Evolutionary conservation across 2,113 vertebrate genomes (phyloP), one percentile per base, ranked within the genome.

Genomic region (Semnopithecus entellus): DNA sequence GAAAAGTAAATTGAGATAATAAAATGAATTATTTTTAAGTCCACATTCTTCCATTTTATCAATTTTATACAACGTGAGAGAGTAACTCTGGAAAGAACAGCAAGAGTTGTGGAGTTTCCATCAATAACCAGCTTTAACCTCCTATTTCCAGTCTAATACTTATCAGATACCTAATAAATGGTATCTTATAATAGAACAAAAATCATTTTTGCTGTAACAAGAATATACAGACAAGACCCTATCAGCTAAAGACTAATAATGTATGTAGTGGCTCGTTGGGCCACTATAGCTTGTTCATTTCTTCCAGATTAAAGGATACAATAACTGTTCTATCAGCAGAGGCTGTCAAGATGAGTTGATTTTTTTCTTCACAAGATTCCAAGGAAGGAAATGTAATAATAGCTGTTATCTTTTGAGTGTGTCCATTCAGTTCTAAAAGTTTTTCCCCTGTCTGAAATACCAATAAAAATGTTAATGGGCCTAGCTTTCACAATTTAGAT

Each of bases 341-440:
- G 73, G 99, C 99, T 6, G 99, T 99, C 98, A 99, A 98, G 96
- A 99, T 99, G 32, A 98, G 98, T 35, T 98, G 98, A 2, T 94
- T 98, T 50, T 97, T 95, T 22, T 97, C 96, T 96, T 98, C 97
- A 96, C 96, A 98, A 61, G 84, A 95, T 57, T 97, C 97, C 91
- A 97, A 96, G 0, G 96, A 96, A 97, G 98, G 98, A 98, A 99
- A 99, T 40, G 99, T 97, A 95, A 97, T 98, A 84, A 99, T 98
- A 95, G 99, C 99, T 43, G 99, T 99, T 97, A 99, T 99, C 98
- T 99, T 99, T 94, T 99, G 99, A 20, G 99, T 99, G 95, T 99
- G 99, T 61, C 99, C 99, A 88, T 98, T 98, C 95, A 99, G 98
- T 96, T 99, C 99, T 98, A 98, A 81, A 95, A 99, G 98, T 91